Conservation (phyloP, 2,797 vertebrate genomes). For the Odontamblyopus lacepedii region DNA sequence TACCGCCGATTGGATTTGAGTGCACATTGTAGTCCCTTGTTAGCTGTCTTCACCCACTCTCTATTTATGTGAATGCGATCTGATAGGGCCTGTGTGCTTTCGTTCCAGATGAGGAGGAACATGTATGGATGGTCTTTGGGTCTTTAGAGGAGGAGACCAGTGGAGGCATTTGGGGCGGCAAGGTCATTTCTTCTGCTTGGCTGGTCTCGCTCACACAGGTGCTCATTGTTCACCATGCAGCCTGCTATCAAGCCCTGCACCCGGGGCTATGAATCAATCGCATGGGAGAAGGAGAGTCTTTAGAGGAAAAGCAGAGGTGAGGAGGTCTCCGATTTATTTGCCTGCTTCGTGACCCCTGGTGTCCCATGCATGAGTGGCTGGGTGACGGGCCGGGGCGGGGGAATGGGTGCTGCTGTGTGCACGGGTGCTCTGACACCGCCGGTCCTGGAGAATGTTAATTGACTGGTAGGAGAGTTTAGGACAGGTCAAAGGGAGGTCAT, state of each 20-base stretch:
- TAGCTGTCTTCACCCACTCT: conserved; percentile 6
- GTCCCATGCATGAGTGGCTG: conserved; percentile 73
- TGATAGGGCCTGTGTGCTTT: conserved; percentile 24
- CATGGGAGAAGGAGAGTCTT: conserved; percentile 67
- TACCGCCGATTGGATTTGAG: conserved; percentile 4
- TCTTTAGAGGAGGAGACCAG: conserved; percentile 19
- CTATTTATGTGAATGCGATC: conserved; percentile 12
- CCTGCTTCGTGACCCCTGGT: conserved; percentile 66
- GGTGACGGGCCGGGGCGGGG: conserved; percentile 61
- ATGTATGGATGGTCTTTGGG: conserved; percentile 20
- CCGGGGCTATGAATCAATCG: conserved; percentile 84
- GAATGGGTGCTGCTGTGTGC: background rate
- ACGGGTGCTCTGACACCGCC: conserved; percentile 61
- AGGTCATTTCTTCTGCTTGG: conserved; percentile 66
- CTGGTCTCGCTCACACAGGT: conserved; percentile 63
- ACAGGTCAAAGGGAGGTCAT: conserved; percentile 60
- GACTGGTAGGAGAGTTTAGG: conserved; percentile 57
- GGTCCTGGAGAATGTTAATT: conserved; percentile 69
- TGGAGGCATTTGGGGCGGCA: conserved; percentile 55
- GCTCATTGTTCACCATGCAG: conserved; percentile 75
- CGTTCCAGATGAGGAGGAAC: conserved; percentile 25
- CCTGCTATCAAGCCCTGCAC: conserved; percentile 83
- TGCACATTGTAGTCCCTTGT: background rate
- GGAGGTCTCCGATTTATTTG: conserved; percentile 81
- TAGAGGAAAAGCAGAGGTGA: conserved; percentile 84